Evolutionary conservation across 1,140 invertebrate genomes (phyloP).

Genomic region (Sitobion miscanthi): DNA sequence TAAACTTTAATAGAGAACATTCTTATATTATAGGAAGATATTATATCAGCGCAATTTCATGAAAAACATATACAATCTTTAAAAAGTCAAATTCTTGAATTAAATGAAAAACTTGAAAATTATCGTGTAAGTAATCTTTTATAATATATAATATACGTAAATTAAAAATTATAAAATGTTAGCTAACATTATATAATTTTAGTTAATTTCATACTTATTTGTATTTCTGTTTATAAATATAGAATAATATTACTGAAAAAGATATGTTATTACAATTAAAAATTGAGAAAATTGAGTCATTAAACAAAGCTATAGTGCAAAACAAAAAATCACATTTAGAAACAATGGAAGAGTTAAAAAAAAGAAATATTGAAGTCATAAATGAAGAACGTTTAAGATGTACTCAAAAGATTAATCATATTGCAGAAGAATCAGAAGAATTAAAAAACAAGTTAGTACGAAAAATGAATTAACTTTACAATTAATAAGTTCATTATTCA

Average conservation of each 20-base stretch:
- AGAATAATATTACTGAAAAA: conserved; percentile 35
- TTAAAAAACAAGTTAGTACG: conserved; percentile 26
- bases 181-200: neutral
- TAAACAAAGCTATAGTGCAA: neutral
- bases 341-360: neutral
- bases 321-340: conserved; percentile 33
- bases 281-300: conserved; percentile 21
- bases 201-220: neutral
- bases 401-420: neutral
- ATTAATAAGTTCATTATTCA: neutral
- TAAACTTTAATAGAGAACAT: neutral
- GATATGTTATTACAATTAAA: conserved; percentile 32
- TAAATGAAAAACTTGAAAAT: conserved; percentile 36
- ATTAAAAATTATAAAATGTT: neutral
- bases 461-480: neutral
- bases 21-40: conserved; percentile 21
- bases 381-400: conserved; percentile 27
- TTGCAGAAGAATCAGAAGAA: neutral
- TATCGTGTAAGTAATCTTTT: neutral
- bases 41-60: neutral
- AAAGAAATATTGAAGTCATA: neutral
- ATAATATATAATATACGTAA: neutral
- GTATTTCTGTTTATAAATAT: neutral
- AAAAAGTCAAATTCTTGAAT: conserved; percentile 32
- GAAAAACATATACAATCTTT: conserved; percentile 1